These are phyloP conservation scores for Helicoverpa zea DNA, from an alignment of 1,140 invertebrate species.

Conservation along the genomic window DNA sequence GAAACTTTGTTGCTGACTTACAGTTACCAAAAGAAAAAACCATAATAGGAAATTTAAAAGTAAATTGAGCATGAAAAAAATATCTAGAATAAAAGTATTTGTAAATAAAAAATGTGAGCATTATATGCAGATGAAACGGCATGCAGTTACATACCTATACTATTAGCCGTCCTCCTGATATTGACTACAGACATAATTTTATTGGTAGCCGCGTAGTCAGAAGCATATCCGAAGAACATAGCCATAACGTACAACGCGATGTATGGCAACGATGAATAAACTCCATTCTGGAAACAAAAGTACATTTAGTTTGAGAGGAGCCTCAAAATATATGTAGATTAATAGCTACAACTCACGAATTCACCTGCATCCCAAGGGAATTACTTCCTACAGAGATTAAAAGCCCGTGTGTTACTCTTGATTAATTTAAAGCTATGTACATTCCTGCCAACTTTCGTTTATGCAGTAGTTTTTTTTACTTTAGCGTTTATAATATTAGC, in stretches of 20 bases:
- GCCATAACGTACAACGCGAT: slow-evolving; percentile 80
- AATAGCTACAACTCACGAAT: too few species aligned
- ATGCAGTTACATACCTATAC: too few species aligned
- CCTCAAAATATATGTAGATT: not conserved
- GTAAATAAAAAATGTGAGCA: not conserved
- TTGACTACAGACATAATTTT: slow-evolving; percentile 68
- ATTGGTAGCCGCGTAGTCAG: slow-evolving; percentile 69
- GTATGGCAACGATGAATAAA: slow-evolving; percentile 89
- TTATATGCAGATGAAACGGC: too few species aligned
- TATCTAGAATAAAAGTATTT: not conserved
- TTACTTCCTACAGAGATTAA: too few species aligned
- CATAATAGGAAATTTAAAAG: not conserved
- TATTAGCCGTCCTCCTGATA: slow-evolving; percentile 80
- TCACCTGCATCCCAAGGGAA: too few species aligned
- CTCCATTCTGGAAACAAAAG: slow-evolving; percentile 85
- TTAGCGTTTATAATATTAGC: too few species aligned
- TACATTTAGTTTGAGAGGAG: not conserved
- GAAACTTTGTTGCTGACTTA: too few species aligned
- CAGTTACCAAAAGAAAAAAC: too few species aligned
- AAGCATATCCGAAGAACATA: slow-evolving; percentile 72
- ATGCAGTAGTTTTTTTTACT: too few species aligned
- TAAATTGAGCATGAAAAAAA: not conserved
- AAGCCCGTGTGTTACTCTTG: too few species aligned
- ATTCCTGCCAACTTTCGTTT: too few species aligned
- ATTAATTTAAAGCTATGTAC: too few species aligned